phyloP scores from a whole-genome alignment of 1,140 invertebrate genomes.

The Temnothorax longispinosus region DNA sequence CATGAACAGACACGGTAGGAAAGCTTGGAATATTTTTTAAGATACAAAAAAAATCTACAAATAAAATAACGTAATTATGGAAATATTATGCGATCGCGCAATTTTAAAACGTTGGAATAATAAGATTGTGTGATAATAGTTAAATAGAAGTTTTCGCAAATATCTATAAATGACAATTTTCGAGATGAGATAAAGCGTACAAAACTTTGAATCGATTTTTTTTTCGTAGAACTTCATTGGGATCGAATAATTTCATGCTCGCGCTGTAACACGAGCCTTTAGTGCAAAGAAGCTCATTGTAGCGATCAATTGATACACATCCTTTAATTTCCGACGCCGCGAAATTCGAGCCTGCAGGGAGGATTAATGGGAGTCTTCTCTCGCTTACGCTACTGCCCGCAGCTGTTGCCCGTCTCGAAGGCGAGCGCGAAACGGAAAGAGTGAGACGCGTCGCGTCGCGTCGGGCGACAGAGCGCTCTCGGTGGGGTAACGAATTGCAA shows the following conservation, averaged over 20 bases:
- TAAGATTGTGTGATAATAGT: too few species aligned
- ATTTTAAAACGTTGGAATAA: too few species aligned
- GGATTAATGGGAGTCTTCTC: conserved; percentile 55
- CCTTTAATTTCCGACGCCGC: conserved; percentile 41
- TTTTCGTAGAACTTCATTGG: neutral
- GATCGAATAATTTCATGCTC: neutral
- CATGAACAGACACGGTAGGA: neutral
- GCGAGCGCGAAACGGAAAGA: conserved; percentile 61
- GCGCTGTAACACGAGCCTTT: neutral
- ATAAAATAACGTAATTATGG: too few species aligned
- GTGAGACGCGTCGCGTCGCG: conserved; percentile 3
- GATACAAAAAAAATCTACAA: neutral
- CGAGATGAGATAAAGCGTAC: too few species aligned
- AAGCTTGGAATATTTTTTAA: conserved; percentile 2
- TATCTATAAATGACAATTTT: too few species aligned
- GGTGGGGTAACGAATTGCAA: conserved; percentile 80
- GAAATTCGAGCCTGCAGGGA: conserved; percentile 5
- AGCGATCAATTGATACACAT: conserved; percentile 7
- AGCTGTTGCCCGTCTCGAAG: conserved; percentile 76
- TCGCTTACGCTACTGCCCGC: conserved; percentile 57
- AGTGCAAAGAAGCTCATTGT: neutral
- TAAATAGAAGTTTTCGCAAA: too few species aligned
- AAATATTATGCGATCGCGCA: too few species aligned
- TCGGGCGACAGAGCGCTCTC: conserved; percentile 22
- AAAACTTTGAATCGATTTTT: too few species aligned